Evolutionary conservation across 2,888 invertebrate species (phyloP).

Genomic region (Drosophila eohydei): DNA sequence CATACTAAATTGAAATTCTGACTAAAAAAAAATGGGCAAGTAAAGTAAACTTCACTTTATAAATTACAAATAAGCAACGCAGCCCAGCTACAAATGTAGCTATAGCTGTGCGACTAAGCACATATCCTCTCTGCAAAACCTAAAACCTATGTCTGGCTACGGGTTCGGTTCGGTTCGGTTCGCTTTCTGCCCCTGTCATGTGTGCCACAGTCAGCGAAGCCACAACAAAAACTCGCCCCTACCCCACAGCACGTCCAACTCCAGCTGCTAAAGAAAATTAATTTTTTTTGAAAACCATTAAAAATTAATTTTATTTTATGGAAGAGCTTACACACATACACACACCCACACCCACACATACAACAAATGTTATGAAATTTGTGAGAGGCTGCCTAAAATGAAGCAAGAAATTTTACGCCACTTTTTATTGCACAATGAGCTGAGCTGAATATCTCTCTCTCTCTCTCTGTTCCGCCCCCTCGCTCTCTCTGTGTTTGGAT

Average conservation of each 20-base stretch:
- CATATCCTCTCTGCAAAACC: conserved; percentile 13
- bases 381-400: conserved; percentile 46
- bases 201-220: conserved; percentile 26
- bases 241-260: background rate
- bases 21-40: conserved; percentile 30
- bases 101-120: conserved; percentile 5
- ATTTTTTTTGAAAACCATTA: conserved; percentile 80
- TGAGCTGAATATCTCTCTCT: conserved; percentile 6
- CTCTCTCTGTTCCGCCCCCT: background rate
- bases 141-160: conserved; percentile 5
- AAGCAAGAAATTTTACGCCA: conserved; percentile 50
- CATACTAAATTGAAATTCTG: conserved; percentile 66
- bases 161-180: conserved; percentile 1
- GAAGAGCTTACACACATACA: conserved; percentile 36
- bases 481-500: conserved; percentile 4
- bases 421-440: conserved; percentile 55
- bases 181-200: conserved; percentile 47
- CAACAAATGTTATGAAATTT: conserved; percentile 58
- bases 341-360: conserved; percentile 20
- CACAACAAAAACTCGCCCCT: conserved; percentile 58
- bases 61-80: conserved; percentile 76
- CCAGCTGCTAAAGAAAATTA: conserved; percentile 73
- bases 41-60: conserved; percentile 74
- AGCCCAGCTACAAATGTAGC: conserved; percentile 31
- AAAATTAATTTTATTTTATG: conserved; percentile 80